phyloP scores from a whole-genome alignment of 2,113 vertebrate genomes.

The Zootoca vivipara region DNA sequence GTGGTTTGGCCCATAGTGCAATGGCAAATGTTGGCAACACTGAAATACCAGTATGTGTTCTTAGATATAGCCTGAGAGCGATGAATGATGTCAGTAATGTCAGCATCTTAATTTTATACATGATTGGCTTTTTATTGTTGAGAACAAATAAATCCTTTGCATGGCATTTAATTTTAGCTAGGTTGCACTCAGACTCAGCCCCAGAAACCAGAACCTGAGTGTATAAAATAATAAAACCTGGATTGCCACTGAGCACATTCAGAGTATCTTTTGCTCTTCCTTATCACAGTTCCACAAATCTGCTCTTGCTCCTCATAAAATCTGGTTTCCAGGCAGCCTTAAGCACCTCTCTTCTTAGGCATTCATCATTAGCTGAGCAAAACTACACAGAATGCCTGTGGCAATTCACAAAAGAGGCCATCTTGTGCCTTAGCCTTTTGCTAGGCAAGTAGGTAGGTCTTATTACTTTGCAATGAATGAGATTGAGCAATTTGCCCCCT shows the following conservation, averaged over 20 bases:
- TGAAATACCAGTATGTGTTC: background rate
- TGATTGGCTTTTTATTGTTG: background rate
- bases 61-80: background rate
- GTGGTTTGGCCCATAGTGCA: background rate
- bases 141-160: background rate
- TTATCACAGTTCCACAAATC: background rate
- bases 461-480: constrained; percentile 13
- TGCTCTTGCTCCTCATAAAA: background rate
- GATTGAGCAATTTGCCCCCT: constrained; percentile 31
- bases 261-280: background rate
- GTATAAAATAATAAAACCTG: background rate
- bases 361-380: background rate
- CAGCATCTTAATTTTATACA: background rate
- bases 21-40: background rate
- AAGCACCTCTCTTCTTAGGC: background rate
- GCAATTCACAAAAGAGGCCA: background rate
- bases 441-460: constrained; percentile 1
- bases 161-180: background rate
- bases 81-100: background rate
- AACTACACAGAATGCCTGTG: background rate
- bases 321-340: background rate
- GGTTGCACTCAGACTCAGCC: background rate
- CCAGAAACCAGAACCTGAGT: background rate
- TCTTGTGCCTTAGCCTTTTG: background rate
- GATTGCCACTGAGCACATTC: background rate